These are phyloP conservation scores for Drosophila parabipectinata DNA, from an alignment of 1,140 invertebrate species.

Conservation along the genomic window DNA sequence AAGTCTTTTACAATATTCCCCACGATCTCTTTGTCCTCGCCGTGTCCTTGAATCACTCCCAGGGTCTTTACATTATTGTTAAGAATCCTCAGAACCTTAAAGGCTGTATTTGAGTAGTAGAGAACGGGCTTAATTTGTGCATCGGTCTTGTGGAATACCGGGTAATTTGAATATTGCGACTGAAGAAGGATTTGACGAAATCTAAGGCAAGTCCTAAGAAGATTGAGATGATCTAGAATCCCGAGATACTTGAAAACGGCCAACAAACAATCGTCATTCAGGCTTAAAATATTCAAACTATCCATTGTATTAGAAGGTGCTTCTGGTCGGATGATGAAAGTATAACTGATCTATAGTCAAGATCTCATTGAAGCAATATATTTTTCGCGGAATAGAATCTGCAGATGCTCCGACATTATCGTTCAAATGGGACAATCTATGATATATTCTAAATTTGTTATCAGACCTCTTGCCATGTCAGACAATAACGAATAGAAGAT, in stretches of 20 bases:
- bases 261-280: slow-evolving; percentile 24
- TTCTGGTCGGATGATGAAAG: neutral
- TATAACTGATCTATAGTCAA: neutral
- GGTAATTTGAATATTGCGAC: neutral
- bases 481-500: no score
- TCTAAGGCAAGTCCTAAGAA: neutral
- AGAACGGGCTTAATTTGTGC: neutral
- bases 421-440: no score
- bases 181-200: slow-evolving; percentile 2
- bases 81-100: neutral
- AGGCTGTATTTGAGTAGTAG: slow-evolving; percentile 13
- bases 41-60: slow-evolving; percentile 4
- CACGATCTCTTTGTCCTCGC: neutral
- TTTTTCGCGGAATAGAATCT: neutral
- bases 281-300: slow-evolving; percentile 1
- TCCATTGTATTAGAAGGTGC: no score
- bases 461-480: no score
- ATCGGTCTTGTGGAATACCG: slow-evolving; percentile 9
- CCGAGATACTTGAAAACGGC: slow-evolving; percentile 22
- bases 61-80: slow-evolving; percentile 2
- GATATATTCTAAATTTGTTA: no score
- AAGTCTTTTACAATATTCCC: slow-evolving; percentile 6
- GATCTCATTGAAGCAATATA: neutral
- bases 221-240: slow-evolving; percentile 18
- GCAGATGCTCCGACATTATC: neutral